Evolutionary conservation across 2,113 vertebrate species (phyloP).

Genomic region (Trichomycterus rosablanca): DNA sequence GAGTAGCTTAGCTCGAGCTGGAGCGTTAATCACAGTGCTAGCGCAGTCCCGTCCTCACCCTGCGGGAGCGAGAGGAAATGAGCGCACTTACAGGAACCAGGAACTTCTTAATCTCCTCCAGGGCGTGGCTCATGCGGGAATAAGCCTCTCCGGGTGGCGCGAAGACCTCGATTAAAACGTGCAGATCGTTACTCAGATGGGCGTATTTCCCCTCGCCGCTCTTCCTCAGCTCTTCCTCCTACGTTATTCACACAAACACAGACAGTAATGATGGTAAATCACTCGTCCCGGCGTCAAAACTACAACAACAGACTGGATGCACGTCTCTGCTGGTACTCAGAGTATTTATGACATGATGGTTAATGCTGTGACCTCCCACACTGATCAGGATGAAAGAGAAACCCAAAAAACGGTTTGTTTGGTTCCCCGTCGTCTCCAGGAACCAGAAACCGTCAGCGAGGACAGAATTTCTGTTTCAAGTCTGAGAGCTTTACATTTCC

Average conservation of each 20-base stretch:
- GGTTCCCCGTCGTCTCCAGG: constrained; percentile 14
- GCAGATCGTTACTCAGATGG: constrained; percentile 95
- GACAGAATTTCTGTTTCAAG: constrained; percentile 38
- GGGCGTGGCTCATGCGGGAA: constrained; percentile 97
- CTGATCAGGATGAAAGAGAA: constrained; percentile 1
- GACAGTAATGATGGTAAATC: neutral
- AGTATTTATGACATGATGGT: too few relatives aligned
- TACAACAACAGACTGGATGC: too few relatives aligned
- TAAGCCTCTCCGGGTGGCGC: constrained; percentile 97
- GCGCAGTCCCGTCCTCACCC: neutral
- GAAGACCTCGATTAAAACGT: constrained; percentile 98
- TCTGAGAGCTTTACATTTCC: constrained; percentile 42
- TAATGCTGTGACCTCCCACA: too few relatives aligned
- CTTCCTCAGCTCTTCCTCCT: constrained; percentile 98
- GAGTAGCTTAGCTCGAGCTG: constrained; percentile 22
- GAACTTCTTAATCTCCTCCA: constrained; percentile 99
- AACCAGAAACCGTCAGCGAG: constrained; percentile 13
- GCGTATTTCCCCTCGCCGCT: constrained; percentile 93
- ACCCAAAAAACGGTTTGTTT: neutral
- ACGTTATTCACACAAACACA: too few relatives aligned
- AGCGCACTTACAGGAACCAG: constrained; percentile 90
- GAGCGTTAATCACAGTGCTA: constrained; percentile 35
- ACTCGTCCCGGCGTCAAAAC: neutral
- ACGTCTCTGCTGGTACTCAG: too few relatives aligned
- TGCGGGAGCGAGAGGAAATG: constrained; percentile 25